Evolutionary conservation across 2,888 invertebrate species (phyloP).

Genomic region (Campopleginae sp.): DNA sequence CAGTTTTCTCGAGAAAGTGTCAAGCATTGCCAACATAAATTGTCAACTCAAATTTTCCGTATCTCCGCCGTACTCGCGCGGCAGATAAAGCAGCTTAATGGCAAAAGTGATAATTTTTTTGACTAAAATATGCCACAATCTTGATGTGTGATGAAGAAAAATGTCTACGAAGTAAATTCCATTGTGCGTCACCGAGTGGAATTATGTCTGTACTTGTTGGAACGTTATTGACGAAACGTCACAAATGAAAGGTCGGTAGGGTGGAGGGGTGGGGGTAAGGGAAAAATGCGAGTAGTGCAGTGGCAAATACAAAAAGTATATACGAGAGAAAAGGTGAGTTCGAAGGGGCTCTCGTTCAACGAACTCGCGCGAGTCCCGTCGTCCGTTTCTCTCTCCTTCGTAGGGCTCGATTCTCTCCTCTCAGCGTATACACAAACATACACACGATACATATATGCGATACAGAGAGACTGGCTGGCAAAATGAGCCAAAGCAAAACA

Average conservation of each 20-base stretch:
- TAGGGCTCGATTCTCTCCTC: conserved; percentile 63
- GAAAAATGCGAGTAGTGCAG: conserved; percentile 21
- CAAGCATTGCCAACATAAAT: too few relatives aligned
- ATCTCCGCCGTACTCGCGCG: too few relatives aligned
- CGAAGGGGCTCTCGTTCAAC: conserved; percentile 66
- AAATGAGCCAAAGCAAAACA: conserved; percentile 74
- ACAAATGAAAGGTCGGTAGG: conserved; percentile 20
- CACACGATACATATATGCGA: conserved; percentile 1
- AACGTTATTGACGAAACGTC: conserved; percentile 27
- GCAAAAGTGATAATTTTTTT: too few relatives aligned
- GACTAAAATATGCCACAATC: too few relatives aligned
- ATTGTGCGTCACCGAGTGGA: too few relatives aligned
- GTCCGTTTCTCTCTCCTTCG: conserved; percentile 36
- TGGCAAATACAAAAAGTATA: conserved; percentile 47
- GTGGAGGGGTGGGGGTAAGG: background rate
- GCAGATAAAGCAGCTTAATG: too few relatives aligned
- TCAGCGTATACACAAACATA: conserved; percentile 58
- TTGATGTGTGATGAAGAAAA: too few relatives aligned
- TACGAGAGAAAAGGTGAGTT: conserved; percentile 38
- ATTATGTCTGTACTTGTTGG: too few relatives aligned
- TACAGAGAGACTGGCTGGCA: conserved; percentile 59
- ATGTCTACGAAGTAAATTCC: too few relatives aligned
- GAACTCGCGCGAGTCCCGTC: conserved; percentile 63
- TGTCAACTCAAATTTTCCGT: too few relatives aligned
- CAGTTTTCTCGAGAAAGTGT: too few relatives aligned